Conservation (phyloP, 2,888 invertebrate species). For the Agriopis leucophaearia region DNA sequence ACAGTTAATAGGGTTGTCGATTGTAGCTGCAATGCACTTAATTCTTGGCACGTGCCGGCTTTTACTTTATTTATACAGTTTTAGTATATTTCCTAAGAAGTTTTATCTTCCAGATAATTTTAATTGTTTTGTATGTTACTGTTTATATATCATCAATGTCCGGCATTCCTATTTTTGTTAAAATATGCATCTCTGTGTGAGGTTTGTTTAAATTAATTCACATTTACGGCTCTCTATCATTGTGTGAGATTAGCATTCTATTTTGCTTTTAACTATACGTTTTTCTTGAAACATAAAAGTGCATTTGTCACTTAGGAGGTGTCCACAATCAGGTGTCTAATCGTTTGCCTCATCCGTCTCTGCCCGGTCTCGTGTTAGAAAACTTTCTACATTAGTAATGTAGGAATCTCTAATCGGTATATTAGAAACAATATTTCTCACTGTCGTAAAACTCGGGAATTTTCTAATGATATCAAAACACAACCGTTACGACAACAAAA, state of each 20-base stretch:
- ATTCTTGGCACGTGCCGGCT: conserved; percentile 74
- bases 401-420: conserved; percentile 69
- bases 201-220: conserved; percentile 63
- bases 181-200: conserved; percentile 70
- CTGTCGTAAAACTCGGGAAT: conserved; percentile 74
- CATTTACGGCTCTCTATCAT: conserved; percentile 52
- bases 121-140: conserved; percentile 73
- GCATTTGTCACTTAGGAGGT: conserved; percentile 37
- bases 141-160: conserved; percentile 72
- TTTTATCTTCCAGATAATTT: conserved; percentile 70
- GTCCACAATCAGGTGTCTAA: conserved; percentile 57
- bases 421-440: conserved; percentile 77
- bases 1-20: conserved; percentile 61
- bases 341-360: conserved; percentile 67
- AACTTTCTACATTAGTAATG: conserved; percentile 74
- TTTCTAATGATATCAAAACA: conserved; percentile 83
- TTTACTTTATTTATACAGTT: conserved; percentile 76
- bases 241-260: conserved; percentile 45
- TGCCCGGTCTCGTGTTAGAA: conserved; percentile 51
- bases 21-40: conserved; percentile 61
- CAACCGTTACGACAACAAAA: conserved; percentile 81
- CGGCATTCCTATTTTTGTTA: conserved; percentile 61
- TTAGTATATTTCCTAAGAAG: conserved; percentile 70
- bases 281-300: conserved; percentile 21
- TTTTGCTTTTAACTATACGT: conserved; percentile 28